phyloP scores from a whole-genome alignment of 1,140 invertebrate genomes.

The Arctopsyche grandis region DNA sequence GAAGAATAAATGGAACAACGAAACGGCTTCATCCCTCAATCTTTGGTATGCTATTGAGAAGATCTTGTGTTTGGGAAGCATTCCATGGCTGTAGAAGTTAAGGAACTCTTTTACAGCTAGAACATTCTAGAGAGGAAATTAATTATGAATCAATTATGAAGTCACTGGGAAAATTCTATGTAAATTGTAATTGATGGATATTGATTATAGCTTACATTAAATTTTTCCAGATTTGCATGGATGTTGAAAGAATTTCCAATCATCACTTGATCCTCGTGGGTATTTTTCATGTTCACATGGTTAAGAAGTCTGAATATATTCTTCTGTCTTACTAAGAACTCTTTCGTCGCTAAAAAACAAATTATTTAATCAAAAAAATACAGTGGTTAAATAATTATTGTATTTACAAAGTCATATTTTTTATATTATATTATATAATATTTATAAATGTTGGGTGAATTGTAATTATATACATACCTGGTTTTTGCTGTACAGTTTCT shows the following conservation, averaged over 20 bases:
- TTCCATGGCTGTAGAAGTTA: constrained; percentile 63
- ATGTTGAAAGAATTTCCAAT: constrained; percentile 57
- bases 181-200: background rate
- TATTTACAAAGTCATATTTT: constrained; percentile 55
- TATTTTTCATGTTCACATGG: constrained; percentile 56
- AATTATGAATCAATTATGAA: constrained; percentile 49
- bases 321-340: constrained; percentile 56
- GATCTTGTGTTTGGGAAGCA: constrained; percentile 63
- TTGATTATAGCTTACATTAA: background rate
- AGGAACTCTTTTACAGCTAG: constrained; percentile 67
- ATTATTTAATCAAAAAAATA: constrained; percentile 53
- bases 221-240: background rate
- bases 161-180: constrained; percentile 47
- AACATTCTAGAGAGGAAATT: constrained; percentile 58
- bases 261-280: constrained; percentile 58
- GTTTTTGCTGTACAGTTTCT: background rate
- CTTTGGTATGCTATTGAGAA: constrained; percentile 67
- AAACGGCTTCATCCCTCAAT: constrained; percentile 61
- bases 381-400: too few species aligned
- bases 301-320: constrained; percentile 59
- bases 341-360: constrained; percentile 50
- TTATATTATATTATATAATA: too few species aligned
- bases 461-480: background rate
- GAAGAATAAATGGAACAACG: constrained; percentile 66
- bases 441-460: background rate